These are phyloP conservation scores for Ciconia nigra DNA, from an alignment of 2,797 vertebrate species.

Conservation along the genomic window DNA sequence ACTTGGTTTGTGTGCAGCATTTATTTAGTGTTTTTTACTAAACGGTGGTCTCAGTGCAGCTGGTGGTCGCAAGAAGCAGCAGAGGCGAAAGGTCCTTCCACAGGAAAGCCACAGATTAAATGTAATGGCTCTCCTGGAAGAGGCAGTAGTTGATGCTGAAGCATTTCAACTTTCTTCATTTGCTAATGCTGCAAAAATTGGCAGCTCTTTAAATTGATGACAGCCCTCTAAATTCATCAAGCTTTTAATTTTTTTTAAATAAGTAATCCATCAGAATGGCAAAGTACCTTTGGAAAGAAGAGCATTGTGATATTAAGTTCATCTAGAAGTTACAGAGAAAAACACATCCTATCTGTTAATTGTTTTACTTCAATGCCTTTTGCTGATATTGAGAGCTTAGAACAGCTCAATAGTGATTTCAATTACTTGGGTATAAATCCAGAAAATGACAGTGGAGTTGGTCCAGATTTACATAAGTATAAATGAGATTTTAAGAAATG, in stretches of 20 bases:
- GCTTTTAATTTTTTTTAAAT: neutral
- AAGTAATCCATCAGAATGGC: neutral
- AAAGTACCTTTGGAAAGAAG: neutral
- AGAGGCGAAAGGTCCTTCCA: neutral
- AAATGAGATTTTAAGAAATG: constrained; percentile 40
- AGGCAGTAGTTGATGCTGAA: neutral
- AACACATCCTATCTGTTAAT: neutral
- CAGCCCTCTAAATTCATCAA: neutral
- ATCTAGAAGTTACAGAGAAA: neutral
- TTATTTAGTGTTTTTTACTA: neutral
- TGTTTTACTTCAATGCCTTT: constrained; percentile 9
- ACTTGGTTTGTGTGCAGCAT: neutral
- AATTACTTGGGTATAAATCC: constrained; percentile 18
- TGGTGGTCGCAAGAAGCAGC: neutral
- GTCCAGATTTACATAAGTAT: constrained; percentile 27
- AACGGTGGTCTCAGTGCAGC: neutral
- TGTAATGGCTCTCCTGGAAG: neutral
- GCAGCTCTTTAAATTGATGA: neutral
- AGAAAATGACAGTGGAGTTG: neutral
- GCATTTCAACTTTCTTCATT: neutral
- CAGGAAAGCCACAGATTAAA: neutral
- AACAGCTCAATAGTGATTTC: neutral
- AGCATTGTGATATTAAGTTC: neutral
- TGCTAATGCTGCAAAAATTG: neutral
- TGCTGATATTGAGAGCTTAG: neutral